These are phyloP conservation scores for Polyergus mexicanus DNA, from an alignment of 1,140 invertebrate genomes.

Conservation along the genomic window DNA sequence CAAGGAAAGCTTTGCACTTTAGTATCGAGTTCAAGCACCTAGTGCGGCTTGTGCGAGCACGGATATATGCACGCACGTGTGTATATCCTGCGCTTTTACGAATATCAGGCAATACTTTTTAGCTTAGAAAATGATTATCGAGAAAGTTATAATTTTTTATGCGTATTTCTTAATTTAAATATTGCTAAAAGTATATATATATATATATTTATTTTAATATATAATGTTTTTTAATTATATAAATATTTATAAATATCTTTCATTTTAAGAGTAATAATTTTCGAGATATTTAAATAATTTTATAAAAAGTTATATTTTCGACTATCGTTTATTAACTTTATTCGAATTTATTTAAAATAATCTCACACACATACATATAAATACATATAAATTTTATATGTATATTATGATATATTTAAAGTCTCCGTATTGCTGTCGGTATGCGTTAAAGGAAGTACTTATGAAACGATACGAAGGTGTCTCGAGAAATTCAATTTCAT, in stretches of 20 bases:
- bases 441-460: constrained; percentile 35
- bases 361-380: too few relatives aligned
- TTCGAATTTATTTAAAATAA: background rate
- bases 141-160: background rate
- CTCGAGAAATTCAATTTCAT: constrained; percentile 54
- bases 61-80: background rate
- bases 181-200: background rate
- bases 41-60: constrained; percentile 18
- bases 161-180: constrained; percentile 13
- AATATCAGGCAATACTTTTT: constrained; percentile 10
- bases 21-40: constrained; percentile 78
- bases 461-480: constrained; percentile 32
- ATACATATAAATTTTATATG: constrained; percentile 27
- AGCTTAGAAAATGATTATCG: background rate
- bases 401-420: constrained; percentile 18
- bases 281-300: background rate
- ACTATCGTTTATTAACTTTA: background rate
- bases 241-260: background rate
- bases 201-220: background rate
- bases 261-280: background rate
- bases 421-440: constrained; percentile 26
- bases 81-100: constrained; percentile 20
- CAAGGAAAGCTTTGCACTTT: constrained; percentile 79
- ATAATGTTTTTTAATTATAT: background rate
- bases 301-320: background rate